Conservation (phyloP, 2,797 vertebrate species). For the Echeneis naucrates region DNA sequence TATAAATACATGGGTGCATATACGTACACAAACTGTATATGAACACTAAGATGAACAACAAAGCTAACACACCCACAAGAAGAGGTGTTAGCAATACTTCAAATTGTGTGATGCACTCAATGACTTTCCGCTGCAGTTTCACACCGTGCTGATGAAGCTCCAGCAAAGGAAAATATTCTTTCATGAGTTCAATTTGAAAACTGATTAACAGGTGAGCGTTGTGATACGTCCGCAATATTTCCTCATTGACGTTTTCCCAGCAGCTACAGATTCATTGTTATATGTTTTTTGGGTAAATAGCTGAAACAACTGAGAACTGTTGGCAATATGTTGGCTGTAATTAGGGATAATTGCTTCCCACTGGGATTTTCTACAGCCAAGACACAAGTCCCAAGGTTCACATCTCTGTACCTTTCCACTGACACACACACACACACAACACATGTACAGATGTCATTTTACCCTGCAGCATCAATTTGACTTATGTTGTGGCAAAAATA, state of each 20-base stretch:
- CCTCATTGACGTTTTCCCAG: neutral
- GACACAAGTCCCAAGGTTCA: slow-evolving; percentile 47
- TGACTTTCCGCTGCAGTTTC: slow-evolving; percentile 17
- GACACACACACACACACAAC: slow-evolving; percentile 11
- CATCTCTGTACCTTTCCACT: slow-evolving; percentile 13
- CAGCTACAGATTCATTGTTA: slow-evolving; percentile 39
- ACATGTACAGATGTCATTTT: slow-evolving; percentile 18
- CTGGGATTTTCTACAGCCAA: slow-evolving; percentile 55
- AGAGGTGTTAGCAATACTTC: slow-evolving; percentile 71
- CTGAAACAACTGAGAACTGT: slow-evolving; percentile 48
- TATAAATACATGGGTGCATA: slow-evolving; percentile 5
- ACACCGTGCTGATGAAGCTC: slow-evolving; percentile 14
- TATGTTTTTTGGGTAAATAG: slow-evolving; percentile 49
- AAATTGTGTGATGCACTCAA: slow-evolving; percentile 2
- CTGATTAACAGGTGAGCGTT: slow-evolving; percentile 15
- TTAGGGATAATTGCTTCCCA: slow-evolving; percentile 58
- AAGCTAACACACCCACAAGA: slow-evolving; percentile 58
- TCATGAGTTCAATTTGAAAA: slow-evolving; percentile 31
- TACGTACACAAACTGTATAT: neutral
- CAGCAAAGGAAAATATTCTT: slow-evolving; percentile 34
- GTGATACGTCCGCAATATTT: slow-evolving; percentile 16
- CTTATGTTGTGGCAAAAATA: slow-evolving; percentile 39
- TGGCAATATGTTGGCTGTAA: slow-evolving; percentile 50
- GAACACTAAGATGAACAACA: slow-evolving; percentile 26
- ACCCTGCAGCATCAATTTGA: slow-evolving; percentile 41